These are phyloP conservation scores for Fulmarus glacialis DNA, from an alignment of 2,113 vertebrate species.

Conservation along the genomic window DNA sequence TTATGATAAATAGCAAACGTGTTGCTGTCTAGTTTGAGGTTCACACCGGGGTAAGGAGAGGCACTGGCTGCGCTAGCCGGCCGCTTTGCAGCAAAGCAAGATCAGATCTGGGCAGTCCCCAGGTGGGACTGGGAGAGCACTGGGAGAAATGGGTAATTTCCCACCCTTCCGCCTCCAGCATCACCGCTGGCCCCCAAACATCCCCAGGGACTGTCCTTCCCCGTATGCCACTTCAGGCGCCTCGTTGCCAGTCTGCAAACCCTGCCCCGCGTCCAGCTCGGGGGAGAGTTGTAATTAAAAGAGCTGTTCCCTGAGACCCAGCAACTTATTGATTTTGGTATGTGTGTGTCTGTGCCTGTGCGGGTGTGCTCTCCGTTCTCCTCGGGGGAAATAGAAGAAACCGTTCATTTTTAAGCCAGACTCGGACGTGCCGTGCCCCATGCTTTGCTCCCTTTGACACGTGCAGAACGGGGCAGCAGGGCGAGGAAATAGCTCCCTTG, in stretches of 20 bases:
- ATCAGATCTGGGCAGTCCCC: no score
- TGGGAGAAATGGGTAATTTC: neutral
- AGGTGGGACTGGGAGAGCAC: neutral
- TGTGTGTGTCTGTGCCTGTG: neutral
- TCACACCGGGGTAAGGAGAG: neutral
- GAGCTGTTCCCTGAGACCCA: slow-evolving; percentile 21
- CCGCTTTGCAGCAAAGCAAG: neutral
- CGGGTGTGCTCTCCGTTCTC: neutral
- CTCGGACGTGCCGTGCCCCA: neutral
- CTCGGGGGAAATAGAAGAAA: neutral
- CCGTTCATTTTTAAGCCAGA: neutral
- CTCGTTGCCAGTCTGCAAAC: neutral
- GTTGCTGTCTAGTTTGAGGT: neutral
- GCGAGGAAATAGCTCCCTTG: neutral
- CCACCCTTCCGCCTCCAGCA: neutral
- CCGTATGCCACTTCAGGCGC: fast-evolving
- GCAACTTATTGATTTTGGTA: neutral
- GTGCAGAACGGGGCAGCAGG: neutral
- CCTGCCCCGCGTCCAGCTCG: neutral
- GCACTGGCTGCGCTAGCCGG: neutral
- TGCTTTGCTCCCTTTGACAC: neutral
- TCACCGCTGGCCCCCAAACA: fast-evolving
- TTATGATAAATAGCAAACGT: slow-evolving; percentile 20
- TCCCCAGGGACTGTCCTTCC: neutral
- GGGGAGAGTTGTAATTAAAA: slow-evolving; percentile 42